These are phyloP conservation scores for Meta bourneti DNA, from an alignment of 2,888 invertebrate genomes.

Conservation along the genomic window DNA sequence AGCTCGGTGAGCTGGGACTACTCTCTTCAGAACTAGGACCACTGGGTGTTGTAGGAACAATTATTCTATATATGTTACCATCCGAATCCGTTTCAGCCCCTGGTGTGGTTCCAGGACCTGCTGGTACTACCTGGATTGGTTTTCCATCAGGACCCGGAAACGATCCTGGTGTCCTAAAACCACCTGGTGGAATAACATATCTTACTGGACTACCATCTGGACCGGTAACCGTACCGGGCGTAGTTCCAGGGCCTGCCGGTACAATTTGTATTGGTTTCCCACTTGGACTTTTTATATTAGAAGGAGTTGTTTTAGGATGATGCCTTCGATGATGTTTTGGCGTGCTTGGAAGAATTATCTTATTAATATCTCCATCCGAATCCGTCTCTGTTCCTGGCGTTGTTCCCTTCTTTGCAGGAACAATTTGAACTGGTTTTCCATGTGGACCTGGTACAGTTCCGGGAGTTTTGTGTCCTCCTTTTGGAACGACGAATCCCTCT, in stretches of 20 bases:
- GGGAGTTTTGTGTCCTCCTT: slow-evolving; percentile 3
- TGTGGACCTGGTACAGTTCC: slow-evolving; percentile 42
- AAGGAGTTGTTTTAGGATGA: neutral
- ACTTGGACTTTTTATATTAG: neutral
- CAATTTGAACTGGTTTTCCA: slow-evolving; percentile 1
- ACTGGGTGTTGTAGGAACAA: neutral
- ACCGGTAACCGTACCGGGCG: slow-evolving; percentile 8
- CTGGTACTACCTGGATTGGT: slow-evolving; percentile 7
- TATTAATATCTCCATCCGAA: neutral
- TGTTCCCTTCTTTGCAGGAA: neutral
- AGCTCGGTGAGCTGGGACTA: neutral
- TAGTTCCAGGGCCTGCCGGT: slow-evolving; percentile 5
- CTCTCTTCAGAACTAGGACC: neutral
- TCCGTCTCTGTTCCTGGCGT: neutral
- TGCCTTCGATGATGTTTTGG: slow-evolving; percentile 1
- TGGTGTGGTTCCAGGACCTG: slow-evolving; percentile 35
- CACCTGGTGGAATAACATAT: neutral
- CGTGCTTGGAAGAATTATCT: neutral
- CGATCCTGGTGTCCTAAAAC: slow-evolving; percentile 16
- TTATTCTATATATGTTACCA: neutral
- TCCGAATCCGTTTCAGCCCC: slow-evolving; percentile 1
- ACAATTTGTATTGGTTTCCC: slow-evolving; percentile 21
- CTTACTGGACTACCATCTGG: neutral
- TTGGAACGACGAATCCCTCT: neutral
- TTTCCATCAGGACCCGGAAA: slow-evolving; percentile 5